Percentiles rank a stretch among this genome's conserved stretches.
phyloP scores from a whole-genome alignment of 2,797 vertebrate species.

The Mormyrops boulengeri region DNA sequence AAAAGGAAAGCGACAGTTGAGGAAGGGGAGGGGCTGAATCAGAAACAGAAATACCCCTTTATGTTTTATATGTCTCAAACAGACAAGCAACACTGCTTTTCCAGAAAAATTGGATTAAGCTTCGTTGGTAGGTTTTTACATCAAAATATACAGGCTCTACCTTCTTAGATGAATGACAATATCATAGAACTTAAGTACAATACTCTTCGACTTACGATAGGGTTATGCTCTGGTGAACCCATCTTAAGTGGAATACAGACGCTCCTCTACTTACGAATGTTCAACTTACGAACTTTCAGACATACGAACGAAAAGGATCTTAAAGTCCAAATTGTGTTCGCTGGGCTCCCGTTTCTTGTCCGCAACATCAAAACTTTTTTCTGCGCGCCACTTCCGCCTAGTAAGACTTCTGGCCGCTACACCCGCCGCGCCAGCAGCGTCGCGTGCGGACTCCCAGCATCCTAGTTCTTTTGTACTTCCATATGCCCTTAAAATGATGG shows the following conservation, averaged over 20 bases:
- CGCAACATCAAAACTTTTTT: too few relatives aligned
- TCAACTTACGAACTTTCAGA: too few relatives aligned
- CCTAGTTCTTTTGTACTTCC: too few relatives aligned
- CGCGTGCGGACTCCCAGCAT: too few relatives aligned
- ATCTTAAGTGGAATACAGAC: neutral
- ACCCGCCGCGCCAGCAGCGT: too few relatives aligned
- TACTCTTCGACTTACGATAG: neutral
- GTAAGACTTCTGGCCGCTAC: too few relatives aligned
- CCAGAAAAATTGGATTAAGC: neutral
- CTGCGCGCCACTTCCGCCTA: too few relatives aligned
- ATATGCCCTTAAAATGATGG: too few relatives aligned
- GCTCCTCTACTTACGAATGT: too few relatives aligned
- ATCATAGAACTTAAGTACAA: neutral
- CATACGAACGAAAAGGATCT: too few relatives aligned
- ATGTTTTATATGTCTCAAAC: neutral
- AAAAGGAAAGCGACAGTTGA: neutral
- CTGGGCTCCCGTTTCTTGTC: too few relatives aligned
- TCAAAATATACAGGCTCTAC: neutral
- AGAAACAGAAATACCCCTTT: neutral
- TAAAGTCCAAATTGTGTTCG: too few relatives aligned
- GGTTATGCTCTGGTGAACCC: neutral
- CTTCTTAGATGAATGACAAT: neutral
- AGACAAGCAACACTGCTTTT: neutral
- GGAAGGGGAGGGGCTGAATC: neutral
- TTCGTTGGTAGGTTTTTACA: neutral